These are phyloP conservation scores for Chelonus formosanus DNA, from an alignment of 2,888 invertebrate genomes.

Conservation along the genomic window DNA sequence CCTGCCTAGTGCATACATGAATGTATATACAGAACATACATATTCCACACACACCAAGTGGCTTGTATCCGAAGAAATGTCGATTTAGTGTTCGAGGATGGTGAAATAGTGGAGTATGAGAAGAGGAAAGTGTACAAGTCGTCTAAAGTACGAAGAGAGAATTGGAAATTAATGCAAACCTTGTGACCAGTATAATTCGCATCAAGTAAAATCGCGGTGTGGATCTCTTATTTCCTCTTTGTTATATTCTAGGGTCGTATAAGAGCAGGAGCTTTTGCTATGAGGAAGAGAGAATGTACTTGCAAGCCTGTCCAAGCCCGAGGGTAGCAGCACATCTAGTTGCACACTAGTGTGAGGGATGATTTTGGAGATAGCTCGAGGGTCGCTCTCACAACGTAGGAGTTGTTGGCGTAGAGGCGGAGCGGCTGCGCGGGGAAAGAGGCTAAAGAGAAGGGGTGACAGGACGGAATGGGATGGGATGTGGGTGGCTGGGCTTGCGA, in stretches of 20 bases:
- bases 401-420: conserved; percentile 52
- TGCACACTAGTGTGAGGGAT: conserved; percentile 59
- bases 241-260: neutral
- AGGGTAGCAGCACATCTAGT: conserved; percentile 48
- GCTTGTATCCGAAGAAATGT: too few relatives aligned
- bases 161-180: conserved; percentile 26
- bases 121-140: conserved; percentile 7
- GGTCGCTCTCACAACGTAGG: conserved; percentile 58
- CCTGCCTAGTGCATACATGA: neutral
- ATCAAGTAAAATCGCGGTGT: conserved; percentile 47
- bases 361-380: conserved; percentile 65
- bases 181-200: conserved; percentile 55
- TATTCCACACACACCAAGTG: too few relatives aligned
- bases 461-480: conserved; percentile 48
- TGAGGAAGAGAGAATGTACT: conserved; percentile 27
- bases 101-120: neutral
- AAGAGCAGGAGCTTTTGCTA: neutral
- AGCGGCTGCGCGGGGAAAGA: conserved; percentile 31
- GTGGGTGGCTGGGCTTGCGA: conserved; percentile 47
- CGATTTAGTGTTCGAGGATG: neutral
- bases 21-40: too few relatives aligned
- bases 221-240: conserved; percentile 58
- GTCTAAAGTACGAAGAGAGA: conserved; percentile 11
- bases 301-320: conserved; percentile 43
- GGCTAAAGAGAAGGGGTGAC: conserved; percentile 31